phyloP scores from a whole-genome alignment of 2,888 invertebrate species.

The Nasonia oneida region DNA sequence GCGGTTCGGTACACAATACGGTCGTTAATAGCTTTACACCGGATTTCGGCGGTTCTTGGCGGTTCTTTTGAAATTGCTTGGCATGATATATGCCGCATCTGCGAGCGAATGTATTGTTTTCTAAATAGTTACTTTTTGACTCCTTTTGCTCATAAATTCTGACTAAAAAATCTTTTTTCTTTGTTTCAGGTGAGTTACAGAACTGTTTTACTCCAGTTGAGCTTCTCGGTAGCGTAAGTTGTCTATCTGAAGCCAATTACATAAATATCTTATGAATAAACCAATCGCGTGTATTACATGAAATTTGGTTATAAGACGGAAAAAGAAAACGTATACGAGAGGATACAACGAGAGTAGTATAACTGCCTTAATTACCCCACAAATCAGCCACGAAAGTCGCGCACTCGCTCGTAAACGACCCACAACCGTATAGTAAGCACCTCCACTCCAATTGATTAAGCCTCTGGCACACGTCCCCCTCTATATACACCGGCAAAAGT shows the following conservation, averaged over 20 bases:
- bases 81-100: neutral
- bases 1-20: neutral
- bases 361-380: neutral
- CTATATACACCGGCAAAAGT: neutral
- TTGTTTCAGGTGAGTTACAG: constrained; percentile 47
- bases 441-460: neutral
- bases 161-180: constrained; percentile 32
- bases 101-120: neutral
- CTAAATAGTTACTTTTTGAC: neutral
- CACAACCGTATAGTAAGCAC: neutral
- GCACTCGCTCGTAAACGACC: neutral
- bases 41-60: constrained; percentile 8
- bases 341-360: neutral
- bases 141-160: neutral
- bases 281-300: neutral
- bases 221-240: constrained; percentile 29
- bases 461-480: neutral
- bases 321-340: neutral
- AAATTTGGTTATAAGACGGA: neutral
- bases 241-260: neutral
- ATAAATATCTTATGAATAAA: neutral
- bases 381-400: neutral
- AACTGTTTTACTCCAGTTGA: neutral
- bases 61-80: constrained; percentile 32
- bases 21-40: constrained; percentile 23